Evolutionary conservation across 37 sponge, comb jelly and placozoan species (phyloP), one percentile per base, ranked within the genome.

Genomic region (Spongia lamella): DNA sequence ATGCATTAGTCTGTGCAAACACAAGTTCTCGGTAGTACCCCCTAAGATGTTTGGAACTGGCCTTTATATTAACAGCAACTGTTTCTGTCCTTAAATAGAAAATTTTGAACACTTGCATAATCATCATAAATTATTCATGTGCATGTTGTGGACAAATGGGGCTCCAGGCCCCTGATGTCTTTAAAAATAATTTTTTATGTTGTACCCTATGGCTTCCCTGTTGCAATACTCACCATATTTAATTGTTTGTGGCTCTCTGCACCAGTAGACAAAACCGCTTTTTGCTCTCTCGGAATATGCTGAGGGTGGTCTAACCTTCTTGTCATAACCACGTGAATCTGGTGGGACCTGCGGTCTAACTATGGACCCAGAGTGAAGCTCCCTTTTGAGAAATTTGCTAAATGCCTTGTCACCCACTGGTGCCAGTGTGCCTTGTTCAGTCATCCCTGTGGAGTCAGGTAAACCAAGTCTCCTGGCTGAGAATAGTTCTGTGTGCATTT

Each of bases 211-310:
- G 53, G 66, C 17, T 11, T 32, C 14, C 6, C 66, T 15, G 9
- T 37, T 30, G n/a, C 66, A 5, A 43, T 7, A 20, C 11, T 20
- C 27, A 77, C 77, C 66, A 53, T 63, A 38, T n/a, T 16, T 65
- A 15, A n/a, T 54, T 55, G 36, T 36, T 5, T 35, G 49, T 40
- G 34, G 57, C 11, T 81, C 87, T 38, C 52, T 43, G 6, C 21
- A 15, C 88, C 83, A 88, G 68, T 78, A 88, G 47, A 59, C 56
- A 56, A 49, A 83, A 0, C 84, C 89, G 16, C 50, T 62, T 36
- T 79, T 83, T 21, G 89, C 89, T 62, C 84, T 65, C 64, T 82
- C 68, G 34, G 64, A 43, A 51, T 34, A 55, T 7, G 73, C 69
- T 15, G 83, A 83, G 1, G 79, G 78, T 14, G 9, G 22, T 7